phyloP scores from a whole-genome alignment of 2,888 invertebrate genomes.

The Erpobdella octoculata region DNA sequence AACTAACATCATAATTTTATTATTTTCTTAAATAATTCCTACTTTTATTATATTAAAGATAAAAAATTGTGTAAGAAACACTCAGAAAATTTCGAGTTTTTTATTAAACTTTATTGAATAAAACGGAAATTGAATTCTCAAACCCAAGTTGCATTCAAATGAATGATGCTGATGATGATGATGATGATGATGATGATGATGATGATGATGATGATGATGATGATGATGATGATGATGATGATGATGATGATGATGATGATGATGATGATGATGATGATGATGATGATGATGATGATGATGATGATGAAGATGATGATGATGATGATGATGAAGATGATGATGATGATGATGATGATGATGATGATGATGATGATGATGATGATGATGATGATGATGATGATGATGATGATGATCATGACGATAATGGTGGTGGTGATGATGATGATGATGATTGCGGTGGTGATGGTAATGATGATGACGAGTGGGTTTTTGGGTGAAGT shows the following conservation, averaged over 20 bases:
- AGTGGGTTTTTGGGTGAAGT: too few relatives aligned
- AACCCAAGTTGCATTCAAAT: too few relatives aligned
- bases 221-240: constrained; percentile 21
- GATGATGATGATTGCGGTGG: background rate
- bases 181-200: constrained; percentile 27
- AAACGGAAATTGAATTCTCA: too few relatives aligned
- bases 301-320: constrained; percentile 7
- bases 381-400: background rate
- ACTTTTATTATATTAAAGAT: too few relatives aligned
- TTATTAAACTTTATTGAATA: too few relatives aligned
- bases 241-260: constrained; percentile 2
- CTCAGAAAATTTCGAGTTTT: too few relatives aligned
- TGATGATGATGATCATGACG: constrained; percentile 12
- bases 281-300: constrained; percentile 17
- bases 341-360: constrained; percentile 7
- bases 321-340: constrained; percentile 4
- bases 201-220: constrained; percentile 22
- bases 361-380: background rate
- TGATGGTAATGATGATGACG: too few relatives aligned
- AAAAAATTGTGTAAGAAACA: too few relatives aligned
- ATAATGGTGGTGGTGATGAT: background rate
- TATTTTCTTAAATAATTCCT: too few relatives aligned
- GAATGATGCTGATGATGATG: constrained; percentile 6
- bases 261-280: constrained; percentile 6
- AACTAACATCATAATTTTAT: too few relatives aligned